Base-by-base conservation (phyloP, 2,113 vertebrate species). In the Pachyramphus minor region DNA sequence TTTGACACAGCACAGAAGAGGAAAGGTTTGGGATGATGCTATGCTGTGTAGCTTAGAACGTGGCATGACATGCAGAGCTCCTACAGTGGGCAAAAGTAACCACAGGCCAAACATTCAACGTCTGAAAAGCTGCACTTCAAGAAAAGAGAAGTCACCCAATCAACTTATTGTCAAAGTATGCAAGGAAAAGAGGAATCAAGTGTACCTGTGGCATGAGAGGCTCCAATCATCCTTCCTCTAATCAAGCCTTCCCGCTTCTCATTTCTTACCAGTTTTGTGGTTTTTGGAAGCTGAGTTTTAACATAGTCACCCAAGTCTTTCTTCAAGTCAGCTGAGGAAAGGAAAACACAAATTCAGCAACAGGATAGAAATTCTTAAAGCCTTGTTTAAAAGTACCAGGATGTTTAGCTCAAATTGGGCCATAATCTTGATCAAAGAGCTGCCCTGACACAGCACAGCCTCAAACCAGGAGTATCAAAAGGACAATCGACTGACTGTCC, bases 181-280 rank as follows among this genome's bases (percentile, higher is more conserved):
- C 20, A 89, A 67, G 27, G 39, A 63, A 72, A 53, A 45, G 42
- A 78, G 24, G 75, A 90, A 69, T 14, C 52, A 79, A 39, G 6
- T 2, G 9, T 96, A 99, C 99, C 99, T 93, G 98, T 98, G 2
- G 99, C 99, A 12, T 99, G 99, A 14, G 99, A 98, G 5, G 99
- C 99, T 95, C 99, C 99, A 2, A 99, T 98, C 99, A 99, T 99
- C 55, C 99, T 98, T 80, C 99, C 99, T 79, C 99, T 97, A 96
- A 99, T 99, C 89, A 99, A 96, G 11, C 99, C 99, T 97, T 99
- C 99, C 19, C 99, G 98, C 87, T 95, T 98, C 84, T 96, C 93
- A 95, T 99, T 99, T 95, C 99, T 98, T 83, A 99, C 98, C 76
- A 99, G 75, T 89, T 98, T 98, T 27, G 99, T 98, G 49, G 98